These are phyloP conservation scores for Cancer borealis DNA, from an alignment of 2,888 invertebrate genomes.

Conservation along the genomic window DNA sequence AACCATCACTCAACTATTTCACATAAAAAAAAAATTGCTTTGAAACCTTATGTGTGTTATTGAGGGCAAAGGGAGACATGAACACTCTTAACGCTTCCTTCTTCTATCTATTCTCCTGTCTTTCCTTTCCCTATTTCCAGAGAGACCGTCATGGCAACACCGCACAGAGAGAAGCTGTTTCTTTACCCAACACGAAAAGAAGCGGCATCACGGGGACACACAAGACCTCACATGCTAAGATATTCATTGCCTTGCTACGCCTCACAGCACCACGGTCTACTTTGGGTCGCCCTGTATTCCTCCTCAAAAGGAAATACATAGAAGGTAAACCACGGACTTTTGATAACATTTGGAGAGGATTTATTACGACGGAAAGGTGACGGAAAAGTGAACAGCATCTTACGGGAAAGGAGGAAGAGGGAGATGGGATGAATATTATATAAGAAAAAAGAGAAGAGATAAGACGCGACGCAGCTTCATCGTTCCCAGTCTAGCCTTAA, in stretches of 20 bases:
- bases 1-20: background rate
- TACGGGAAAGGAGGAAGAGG: background rate
- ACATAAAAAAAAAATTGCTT: background rate
- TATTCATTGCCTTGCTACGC: constrained; percentile 9
- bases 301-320: constrained; percentile 3
- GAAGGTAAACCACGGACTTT: background rate
- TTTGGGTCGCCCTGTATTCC: background rate
- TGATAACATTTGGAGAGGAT: background rate
- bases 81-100: background rate
- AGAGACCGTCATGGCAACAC: background rate
- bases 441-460: background rate
- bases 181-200: background rate
- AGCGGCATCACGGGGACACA: background rate
- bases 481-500: background rate
- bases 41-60: background rate
- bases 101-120: background rate
- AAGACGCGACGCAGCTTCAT: background rate
- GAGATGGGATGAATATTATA: background rate
- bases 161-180: background rate
- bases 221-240: background rate
- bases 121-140: background rate
- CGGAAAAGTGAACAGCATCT: background rate
- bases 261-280: constrained; percentile 4
- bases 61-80: background rate
- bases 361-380: background rate